Evolutionary conservation across 2,797 vertebrate genomes (phyloP), one percentile per base, ranked within the genome.

Genomic region (Fundulus diaphanus): DNA sequence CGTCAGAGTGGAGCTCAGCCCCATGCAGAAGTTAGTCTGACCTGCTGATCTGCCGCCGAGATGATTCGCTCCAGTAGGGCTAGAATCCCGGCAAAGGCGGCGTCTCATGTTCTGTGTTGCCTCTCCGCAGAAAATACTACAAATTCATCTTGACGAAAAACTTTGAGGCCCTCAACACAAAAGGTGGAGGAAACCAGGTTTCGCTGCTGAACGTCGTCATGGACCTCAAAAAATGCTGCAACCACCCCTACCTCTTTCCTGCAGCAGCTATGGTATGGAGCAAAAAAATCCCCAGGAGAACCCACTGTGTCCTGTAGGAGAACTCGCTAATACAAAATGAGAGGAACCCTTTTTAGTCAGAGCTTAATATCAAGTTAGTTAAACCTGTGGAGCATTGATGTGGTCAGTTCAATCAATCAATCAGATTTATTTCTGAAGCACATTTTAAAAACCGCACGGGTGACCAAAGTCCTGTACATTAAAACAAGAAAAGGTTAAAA

Each of bases 141-240:
- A 99, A 99, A 86, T 99, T 97, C 70, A 99, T 99, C 88, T 93
- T 99, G 88, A 99, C 98, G 7, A 96, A 97, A 78, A 99, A 99
- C 91, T 99, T 99, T 22, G 98, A 99, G 80, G 98, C 98, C 5
- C 95, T 99, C 83, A 99, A 99, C 92, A 96, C 98, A 70, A 96
- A 97, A 71, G 96, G 98, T 79, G 98, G 98, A 42, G 98, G 98
- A 80, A 99, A 99, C 93, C 98, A 99, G 90, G 98, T 99, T 16
- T 99, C 98, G 3, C 91, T 99, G 83, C 96, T 99, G 49, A 99
- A 99, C 15, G 97, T 99, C 33, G 97, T 99, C 82, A 99, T 99
- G 98, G 98, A 99, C 91, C 95, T 99, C 51, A 99, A 99, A 92
- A 99, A 99, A 87, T 99, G 98, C 94, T 99, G 98, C 93, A 99